phyloP scores from a whole-genome alignment of 2,113 vertebrate species.

The Amphiprion ocellaris region DNA sequence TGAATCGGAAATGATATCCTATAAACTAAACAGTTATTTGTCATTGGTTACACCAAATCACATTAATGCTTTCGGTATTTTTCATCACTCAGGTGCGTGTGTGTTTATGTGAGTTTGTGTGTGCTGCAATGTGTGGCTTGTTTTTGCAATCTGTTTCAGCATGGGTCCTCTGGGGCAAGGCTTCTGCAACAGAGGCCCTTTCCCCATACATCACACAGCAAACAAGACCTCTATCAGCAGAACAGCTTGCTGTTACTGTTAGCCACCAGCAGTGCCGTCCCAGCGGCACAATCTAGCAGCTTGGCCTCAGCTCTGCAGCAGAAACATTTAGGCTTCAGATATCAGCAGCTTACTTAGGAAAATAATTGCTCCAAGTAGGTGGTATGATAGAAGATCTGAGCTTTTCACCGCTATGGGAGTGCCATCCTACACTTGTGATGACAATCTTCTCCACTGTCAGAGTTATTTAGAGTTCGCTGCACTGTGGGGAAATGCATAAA shows the following conservation, averaged over 20 bases:
- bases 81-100: slow-evolving; percentile 37
- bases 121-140: slow-evolving; percentile 49
- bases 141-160: slow-evolving; percentile 78
- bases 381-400: slow-evolving; percentile 39
- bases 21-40: slow-evolving; percentile 40
- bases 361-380: slow-evolving; percentile 49
- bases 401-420: neutral
- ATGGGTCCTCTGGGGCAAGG: slow-evolving; percentile 74
- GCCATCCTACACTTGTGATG: slow-evolving; percentile 25
- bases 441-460: slow-evolving; percentile 14
- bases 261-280: slow-evolving; percentile 73
- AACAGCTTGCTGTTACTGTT: slow-evolving; percentile 73
- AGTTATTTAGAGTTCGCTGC: slow-evolving; percentile 47
- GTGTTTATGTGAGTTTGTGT: slow-evolving; percentile 2
- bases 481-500: slow-evolving; percentile 29
- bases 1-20: slow-evolving; percentile 32
- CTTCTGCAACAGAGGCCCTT: slow-evolving; percentile 60
- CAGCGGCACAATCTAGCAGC: slow-evolving; percentile 69
- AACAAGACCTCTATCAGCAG: slow-evolving; percentile 72
- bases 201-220: slow-evolving; percentile 76
- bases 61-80: slow-evolving; percentile 42
- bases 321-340: slow-evolving; percentile 54
- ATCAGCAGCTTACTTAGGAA: slow-evolving; percentile 60
- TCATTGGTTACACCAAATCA: slow-evolving; percentile 29
- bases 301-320: slow-evolving; percentile 53